Base-by-base conservation (phyloP, 1,140 invertebrate genomes). In the Wiebesia pumilae region DNA sequence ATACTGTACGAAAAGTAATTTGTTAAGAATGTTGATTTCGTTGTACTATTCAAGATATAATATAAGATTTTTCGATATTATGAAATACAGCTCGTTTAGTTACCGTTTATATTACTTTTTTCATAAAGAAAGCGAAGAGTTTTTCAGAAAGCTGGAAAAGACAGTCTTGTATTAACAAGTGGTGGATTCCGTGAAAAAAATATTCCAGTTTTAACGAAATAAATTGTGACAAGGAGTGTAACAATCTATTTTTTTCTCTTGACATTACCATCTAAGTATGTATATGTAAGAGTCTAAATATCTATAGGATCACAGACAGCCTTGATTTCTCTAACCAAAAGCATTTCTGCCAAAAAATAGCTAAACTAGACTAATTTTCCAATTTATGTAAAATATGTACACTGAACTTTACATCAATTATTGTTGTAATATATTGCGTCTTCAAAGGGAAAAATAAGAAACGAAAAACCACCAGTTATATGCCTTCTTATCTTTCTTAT, bases 271-370 rank as follows among this genome's bases (percentile, higher is more conserved):
- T 69, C 43, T n/a, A 14, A 69, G 30, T 73, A 40, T 80, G 21
- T 27, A 71, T 40, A 71, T 80, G 19, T 65, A 47, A 58, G 19
- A 71, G 24, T 80, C 80, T 30, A 71, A 67, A 69, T 71, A 86
- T 86, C n/a, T 47, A 12, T 65, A 71, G 75, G 75, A 35, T 78
- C 58, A 77, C 35, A 30, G 54, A 54, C 77, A n/a, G 79, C 71
- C 65, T 81, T 35, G 24, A 81, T 80, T 85, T 81, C 27, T 73
- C 77, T 81, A 51, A 71, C 51, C 71, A 86, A 86, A 86, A 58
- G 54, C 51, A 81, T 73, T 81, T 81, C 79, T 86, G 84, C 80
- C 71, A 86, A 81, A 85, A 78, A 85, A 77, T 35, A 84, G 65
- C 40, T 77, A 78, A 43, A 58, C 69, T 81, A 81, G 65, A 83